Evolutionary conservation across 1,140 invertebrate species (phyloP).

Genomic region (Bombyx mandarina): DNA sequence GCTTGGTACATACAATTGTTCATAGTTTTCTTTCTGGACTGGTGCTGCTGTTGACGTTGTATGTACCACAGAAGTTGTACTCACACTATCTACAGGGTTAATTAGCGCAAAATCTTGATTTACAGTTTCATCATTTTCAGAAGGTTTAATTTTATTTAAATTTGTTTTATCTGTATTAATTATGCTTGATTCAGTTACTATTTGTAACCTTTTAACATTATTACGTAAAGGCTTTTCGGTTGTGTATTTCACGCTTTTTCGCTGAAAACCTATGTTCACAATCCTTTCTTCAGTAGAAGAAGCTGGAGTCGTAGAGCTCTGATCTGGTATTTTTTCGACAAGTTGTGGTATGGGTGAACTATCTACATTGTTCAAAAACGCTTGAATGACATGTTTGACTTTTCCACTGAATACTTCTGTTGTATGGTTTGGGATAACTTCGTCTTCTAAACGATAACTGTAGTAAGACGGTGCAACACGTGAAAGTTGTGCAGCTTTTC

Average conservation of each 20-base stretch:
- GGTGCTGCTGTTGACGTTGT: neutral
- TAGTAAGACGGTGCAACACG: conserved; percentile 44
- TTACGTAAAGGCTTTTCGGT: conserved; percentile 35
- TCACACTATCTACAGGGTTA: neutral
- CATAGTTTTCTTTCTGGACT: conserved; percentile 10
- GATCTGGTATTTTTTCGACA: conserved; percentile 14
- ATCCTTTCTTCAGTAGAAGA: conserved; percentile 26
- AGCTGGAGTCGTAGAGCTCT: conserved; percentile 22
- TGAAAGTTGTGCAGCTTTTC: conserved; percentile 18
- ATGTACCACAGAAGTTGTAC: neutral
- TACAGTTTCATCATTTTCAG: conserved; percentile 9
- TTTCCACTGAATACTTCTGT: conserved; percentile 54
- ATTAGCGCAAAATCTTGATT: conserved; percentile 21
- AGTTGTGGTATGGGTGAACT: conserved; percentile 26
- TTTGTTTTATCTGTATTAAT: conserved; percentile 20
- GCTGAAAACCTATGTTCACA: conserved; percentile 54
- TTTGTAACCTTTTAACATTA: conserved; percentile 42
- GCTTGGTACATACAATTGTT: conserved; percentile 14
- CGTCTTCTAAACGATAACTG: conserved; percentile 45
- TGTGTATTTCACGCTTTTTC: conserved; percentile 37
- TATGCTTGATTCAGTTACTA: conserved; percentile 41
- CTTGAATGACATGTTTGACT: conserved; percentile 49
- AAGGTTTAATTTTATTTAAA: conserved; percentile 18
- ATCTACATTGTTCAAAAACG: conserved; percentile 46
- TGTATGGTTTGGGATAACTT: conserved; percentile 43